Evolutionary conservation across 2,797 vertebrate species (phyloP).

Genomic region (Hydrophis major): DNA sequence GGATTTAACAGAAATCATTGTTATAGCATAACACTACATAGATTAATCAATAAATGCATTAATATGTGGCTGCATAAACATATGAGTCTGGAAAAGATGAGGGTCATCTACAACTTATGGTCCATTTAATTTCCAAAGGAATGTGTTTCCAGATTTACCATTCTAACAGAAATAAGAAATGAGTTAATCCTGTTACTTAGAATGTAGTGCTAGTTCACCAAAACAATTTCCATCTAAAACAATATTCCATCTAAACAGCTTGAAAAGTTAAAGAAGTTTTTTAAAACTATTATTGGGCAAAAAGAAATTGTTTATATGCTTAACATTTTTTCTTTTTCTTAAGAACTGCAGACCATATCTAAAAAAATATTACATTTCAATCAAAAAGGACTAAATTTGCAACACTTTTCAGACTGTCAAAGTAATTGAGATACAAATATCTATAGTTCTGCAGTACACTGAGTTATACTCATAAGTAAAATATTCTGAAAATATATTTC

Average conservation of each 20-base stretch:
- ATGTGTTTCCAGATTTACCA: neutral
- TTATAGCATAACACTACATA: neutral
- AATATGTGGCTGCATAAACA: neutral
- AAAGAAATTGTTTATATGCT: neutral
- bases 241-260: neutral
- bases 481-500: neutral
- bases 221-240: neutral
- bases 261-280: neutral
- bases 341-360: neutral
- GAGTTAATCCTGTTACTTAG: neutral
- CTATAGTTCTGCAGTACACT: neutral
- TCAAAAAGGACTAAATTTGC: neutral
- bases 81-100: neutral
- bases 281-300: neutral
- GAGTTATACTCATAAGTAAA: neutral
- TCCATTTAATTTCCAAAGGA: neutral
- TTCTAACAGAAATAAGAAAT: slow-evolving; percentile 15
- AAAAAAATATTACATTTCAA: neutral
- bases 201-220: neutral
- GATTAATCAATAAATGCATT: neutral
- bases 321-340: neutral
- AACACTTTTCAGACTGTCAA: neutral
- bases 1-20: neutral
- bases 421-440: neutral
- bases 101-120: neutral